Evolutionary conservation across 2,113 vertebrate genomes (phyloP).

Genomic region (Melospiza georgiana): DNA sequence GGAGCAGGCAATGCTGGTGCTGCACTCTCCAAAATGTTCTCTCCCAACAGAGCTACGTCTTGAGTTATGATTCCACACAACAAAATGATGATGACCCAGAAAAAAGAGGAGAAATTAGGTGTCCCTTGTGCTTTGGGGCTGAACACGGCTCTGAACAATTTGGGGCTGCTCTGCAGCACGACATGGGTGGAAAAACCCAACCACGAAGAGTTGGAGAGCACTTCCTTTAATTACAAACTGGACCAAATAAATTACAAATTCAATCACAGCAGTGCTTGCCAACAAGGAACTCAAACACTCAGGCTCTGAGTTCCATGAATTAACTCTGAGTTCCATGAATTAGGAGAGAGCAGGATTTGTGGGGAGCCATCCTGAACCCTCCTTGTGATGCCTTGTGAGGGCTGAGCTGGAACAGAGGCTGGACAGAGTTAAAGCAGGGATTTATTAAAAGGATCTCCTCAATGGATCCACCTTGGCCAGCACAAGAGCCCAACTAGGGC

Average conservation of each 20-base stretch:
- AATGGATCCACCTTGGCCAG: neutral
- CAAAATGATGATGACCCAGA: neutral
- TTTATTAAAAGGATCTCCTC: neutral
- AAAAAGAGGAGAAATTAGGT: neutral
- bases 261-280: neutral
- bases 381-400: neutral
- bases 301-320: neutral
- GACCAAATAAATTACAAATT: slow-evolving; percentile 17
- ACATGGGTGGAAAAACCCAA: neutral
- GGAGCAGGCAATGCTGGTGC: neutral
- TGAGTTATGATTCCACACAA: neutral
- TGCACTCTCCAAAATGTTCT: neutral
- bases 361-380: neutral
- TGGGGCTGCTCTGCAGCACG: neutral
- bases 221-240: slow-evolving; percentile 22
- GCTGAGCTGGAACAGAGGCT: neutral
- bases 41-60: neutral
- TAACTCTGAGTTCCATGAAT: neutral
- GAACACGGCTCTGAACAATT: neutral
- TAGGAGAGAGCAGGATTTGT: neutral
- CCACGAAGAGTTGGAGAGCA: neutral
- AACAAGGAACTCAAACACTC: neutral
- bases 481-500: neutral
- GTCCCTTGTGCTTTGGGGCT: neutral
- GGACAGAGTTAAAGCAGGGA: neutral